Conservation (phyloP, 2,113 vertebrate species). For the Oryzias javanicus region DNA sequence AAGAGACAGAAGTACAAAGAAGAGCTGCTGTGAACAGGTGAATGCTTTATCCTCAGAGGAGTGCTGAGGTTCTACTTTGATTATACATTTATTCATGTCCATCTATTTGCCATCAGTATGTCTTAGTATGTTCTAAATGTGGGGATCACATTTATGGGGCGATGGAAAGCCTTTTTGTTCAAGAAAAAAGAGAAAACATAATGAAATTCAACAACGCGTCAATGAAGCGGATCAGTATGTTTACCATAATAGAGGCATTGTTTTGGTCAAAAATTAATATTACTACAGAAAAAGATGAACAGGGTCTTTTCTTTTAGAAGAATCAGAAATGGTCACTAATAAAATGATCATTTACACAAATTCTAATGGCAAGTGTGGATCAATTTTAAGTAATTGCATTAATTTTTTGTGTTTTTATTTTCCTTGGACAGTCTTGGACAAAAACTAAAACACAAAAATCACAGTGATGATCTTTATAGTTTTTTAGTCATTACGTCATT, state of each 20-base stretch:
- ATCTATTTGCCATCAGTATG: neutral
- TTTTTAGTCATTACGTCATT: too few species aligned
- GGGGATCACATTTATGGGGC: neutral
- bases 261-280: conserved; percentile 46
- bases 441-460: too few species aligned
- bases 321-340: too few species aligned
- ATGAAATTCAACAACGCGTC: neutral
- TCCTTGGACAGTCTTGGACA: too few species aligned
- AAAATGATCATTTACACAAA: too few species aligned
- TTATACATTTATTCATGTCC: too few species aligned
- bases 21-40: conserved; percentile 5
- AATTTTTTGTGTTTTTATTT: too few species aligned
- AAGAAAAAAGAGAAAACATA: neutral
- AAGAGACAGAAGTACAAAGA: neutral
- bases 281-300: conserved; percentile 31
- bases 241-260: conserved; percentile 29
- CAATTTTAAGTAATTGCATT: too few species aligned
- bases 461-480: too few species aligned
- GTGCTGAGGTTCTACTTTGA: too few species aligned
- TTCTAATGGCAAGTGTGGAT: too few species aligned
- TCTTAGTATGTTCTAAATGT: neutral
- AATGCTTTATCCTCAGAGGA: neutral
- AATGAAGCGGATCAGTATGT: neutral
- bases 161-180: neutral
- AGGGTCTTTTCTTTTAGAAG: conserved; percentile 8